Evolutionary conservation across 2,113 vertebrate genomes (phyloP).

Genomic region (human (Homo sapiens)): DNA sequence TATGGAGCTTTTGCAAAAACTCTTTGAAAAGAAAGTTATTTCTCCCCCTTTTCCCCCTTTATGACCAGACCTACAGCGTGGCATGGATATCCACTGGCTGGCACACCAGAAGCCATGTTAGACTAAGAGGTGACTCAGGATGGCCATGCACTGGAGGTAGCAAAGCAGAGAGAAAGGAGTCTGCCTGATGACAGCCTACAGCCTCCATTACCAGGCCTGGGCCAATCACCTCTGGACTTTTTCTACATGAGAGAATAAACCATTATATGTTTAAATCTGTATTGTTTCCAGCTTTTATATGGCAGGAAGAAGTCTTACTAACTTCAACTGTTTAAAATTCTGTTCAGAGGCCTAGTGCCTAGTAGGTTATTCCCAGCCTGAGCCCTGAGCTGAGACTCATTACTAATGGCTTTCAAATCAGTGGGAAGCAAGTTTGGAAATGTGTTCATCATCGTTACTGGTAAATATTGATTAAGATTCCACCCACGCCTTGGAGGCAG

Average conservation of each 20-base stretch:
- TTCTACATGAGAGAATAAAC: neutral
- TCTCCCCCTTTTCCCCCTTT: neutral
- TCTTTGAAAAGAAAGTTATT: neutral
- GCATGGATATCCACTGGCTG: neutral
- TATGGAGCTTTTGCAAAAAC: neutral
- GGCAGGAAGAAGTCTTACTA: neutral
- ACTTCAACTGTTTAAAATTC: neutral
- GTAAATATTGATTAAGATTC: neutral
- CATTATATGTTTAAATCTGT: neutral
- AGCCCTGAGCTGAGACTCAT: neutral
- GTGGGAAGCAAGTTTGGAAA: neutral
- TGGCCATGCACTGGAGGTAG: neutral
- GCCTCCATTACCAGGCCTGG: neutral
- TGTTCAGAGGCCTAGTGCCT: neutral
- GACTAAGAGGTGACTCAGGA: neutral
- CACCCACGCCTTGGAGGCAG: neutral
- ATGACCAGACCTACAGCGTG: neutral
- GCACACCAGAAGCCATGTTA: neutral
- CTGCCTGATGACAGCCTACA: no score
- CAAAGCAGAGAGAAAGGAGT: neutral
- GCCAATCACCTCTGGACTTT: neutral
- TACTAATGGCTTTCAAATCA: neutral
- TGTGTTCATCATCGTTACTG: neutral
- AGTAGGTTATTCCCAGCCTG: neutral
- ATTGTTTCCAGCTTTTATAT: neutral